Base-by-base conservation (phyloP, 2,113 vertebrate species). In the Platichthys stellatus region DNA sequence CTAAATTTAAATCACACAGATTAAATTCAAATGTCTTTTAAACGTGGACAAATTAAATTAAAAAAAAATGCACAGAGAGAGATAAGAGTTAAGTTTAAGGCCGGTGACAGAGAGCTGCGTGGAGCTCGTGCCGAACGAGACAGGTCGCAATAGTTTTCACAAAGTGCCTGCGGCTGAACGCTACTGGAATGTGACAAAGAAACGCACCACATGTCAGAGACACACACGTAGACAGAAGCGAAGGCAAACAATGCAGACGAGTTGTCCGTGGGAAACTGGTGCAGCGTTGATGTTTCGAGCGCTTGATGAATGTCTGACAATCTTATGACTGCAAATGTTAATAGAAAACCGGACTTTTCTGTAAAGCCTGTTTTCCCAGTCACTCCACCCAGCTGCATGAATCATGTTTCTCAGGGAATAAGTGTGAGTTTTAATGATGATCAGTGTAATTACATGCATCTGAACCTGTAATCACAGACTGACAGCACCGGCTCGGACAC, bases 291-390 rank as follows among this genome's bases (percentile, higher is more conserved):
- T 26, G 65, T 71, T 45, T 45, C 31, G 47, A 53, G 26, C 23
- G 62, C 47, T 23, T 64, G 43, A 75, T 74, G 74, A 86, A 83
- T 85, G 69, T 63, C 54, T 81, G 85, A 83, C 71, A 62, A 72
- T 4, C 35, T 47, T 80, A 64, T 90, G 78, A 53, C 51, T 86
- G 62, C 59, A 21, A 67, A 31, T 60, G 53, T 62, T 81, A 75
- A 64, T 60, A 53, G 66, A 77, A 56, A 68, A 68, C 81, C 71
- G 63, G 56, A 67, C 5, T 83, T 83, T 69, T 84, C 70, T 14
- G 86, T 65, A 67, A 62, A 88, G 69, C 90, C 83, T 74, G 91
- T 89, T 90, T 56, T 59, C 69, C 87, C 51, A 69, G 85, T 86
- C 31, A 47, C 79, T 85, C 89, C 87, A 78, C 87, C 91, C 81